These are phyloP conservation scores for Mesembrinibis cayennensis DNA, from an alignment of 2,113 vertebrate species.

Conservation along the genomic window DNA sequence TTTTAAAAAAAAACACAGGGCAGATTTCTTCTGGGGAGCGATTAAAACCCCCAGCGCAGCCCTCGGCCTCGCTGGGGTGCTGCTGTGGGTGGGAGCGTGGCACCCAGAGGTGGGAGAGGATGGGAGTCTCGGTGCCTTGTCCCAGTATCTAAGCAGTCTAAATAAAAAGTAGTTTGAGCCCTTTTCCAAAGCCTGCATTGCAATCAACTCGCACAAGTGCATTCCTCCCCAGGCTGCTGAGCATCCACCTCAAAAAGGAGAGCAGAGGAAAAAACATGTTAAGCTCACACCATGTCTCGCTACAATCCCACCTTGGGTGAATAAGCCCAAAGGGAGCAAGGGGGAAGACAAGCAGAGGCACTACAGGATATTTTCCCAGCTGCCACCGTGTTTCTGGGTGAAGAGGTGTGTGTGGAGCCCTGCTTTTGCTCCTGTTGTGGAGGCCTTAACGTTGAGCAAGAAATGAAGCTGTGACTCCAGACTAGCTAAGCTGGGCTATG, in stretches of 20 bases:
- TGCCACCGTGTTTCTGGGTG: not conserved
- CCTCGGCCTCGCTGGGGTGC: not conserved
- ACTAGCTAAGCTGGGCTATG: no score
- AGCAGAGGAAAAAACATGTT: accelerated
- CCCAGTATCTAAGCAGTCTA: not conserved
- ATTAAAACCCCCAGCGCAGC: not conserved
- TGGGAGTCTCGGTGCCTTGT: not conserved
- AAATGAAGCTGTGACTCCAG: not conserved
- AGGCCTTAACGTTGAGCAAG: not conserved
- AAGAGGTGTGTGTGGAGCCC: not conserved
- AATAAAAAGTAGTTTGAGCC: accelerated
- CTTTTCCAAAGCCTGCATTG: accelerated
- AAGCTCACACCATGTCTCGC: accelerated
- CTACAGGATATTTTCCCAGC: accelerated
- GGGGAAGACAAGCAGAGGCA: not conserved
- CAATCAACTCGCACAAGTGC: accelerated
- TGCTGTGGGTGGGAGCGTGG: accelerated
- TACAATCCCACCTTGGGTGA: not conserved
- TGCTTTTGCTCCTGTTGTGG: accelerated
- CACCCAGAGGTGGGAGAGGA: not conserved
- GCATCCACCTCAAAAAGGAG: not conserved
- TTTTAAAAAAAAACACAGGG: not conserved
- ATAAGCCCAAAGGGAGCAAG: not conserved
- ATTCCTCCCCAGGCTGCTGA: accelerated
- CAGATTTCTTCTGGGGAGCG: not conserved